Base-by-base conservation (phyloP, 2,888 invertebrate genomes). In the Ectemnius continuus region DNA sequence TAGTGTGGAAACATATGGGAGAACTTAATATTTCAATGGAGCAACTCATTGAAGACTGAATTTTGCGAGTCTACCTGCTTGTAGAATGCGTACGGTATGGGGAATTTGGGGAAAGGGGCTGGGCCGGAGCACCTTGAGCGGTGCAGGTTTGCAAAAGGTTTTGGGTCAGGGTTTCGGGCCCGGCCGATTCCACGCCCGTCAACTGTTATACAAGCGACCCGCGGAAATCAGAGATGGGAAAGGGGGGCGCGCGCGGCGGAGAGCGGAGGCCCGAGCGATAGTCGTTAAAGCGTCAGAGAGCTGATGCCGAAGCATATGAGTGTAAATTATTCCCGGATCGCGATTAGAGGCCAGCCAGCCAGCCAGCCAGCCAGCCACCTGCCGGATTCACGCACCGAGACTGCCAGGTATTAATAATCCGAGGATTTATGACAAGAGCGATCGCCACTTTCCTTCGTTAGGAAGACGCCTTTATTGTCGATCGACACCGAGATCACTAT, bases 281-380 rank as follows among this genome's bases (percentile, higher is more conserved):
- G 78, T 81, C 78, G 76, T 83, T 83, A 82, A 83, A 60, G 65
- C 79, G 76, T 70, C 79, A 73, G 69, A 73, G 67, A 70, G 71
- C 79, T 78, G 36, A 36, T 36, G 65, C 75, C 76, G 80, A 80
- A 76, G 67, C 76, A 69, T 75, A 72, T 70, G 66, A 78, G 76
- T 75, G 80, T 82, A 85, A 85, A 85, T 84, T 85, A 84, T 81
- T 82, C 82, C 63, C 45, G 78, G 79, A 85, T 85, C 77, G 78
- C 78, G 82, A 85, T 84, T 84, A 81, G 81, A 80, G 78, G 73
- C 77, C 75, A 73, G 77, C 78, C 75, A 79, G 74, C 77, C 85
- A 85, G 73, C 77, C 75, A 73, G 77, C 78, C 75, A 79, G 74
- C 77, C 85, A 85, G 74, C 78, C 85, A 85, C 81, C 85, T 85